Conservation (phyloP, 2,797 vertebrate genomes). For the Morelia viridis region DNA sequence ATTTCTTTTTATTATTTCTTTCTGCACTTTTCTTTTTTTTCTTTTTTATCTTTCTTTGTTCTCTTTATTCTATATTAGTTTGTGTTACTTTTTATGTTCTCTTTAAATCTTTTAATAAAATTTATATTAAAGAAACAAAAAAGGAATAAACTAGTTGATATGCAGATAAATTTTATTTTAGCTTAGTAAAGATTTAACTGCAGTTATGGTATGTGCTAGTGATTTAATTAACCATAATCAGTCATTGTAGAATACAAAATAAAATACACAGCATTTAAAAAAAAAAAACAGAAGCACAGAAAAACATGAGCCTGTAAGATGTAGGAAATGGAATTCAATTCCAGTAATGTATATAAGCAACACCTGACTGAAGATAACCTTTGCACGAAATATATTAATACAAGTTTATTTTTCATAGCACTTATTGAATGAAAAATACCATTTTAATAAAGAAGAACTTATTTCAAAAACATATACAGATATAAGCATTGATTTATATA, state of each 20-base stretch:
- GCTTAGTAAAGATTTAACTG: conserved; percentile 17
- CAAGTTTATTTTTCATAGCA: conserved; percentile 31
- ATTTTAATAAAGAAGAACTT: not conserved
- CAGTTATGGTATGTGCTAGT: conserved; percentile 24
- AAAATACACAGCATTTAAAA: conserved; percentile 20
- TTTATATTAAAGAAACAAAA: too few relatives aligned
- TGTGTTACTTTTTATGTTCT: too few relatives aligned
- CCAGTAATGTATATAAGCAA: conserved; percentile 7
- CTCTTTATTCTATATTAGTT: too few relatives aligned
- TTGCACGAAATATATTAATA: conserved; percentile 33
- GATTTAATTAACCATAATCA: conserved; percentile 37
- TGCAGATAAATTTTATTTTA: conserved; percentile 36
- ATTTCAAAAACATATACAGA: not conserved
- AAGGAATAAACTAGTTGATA: not conserved
- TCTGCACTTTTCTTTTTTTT: too few relatives aligned
- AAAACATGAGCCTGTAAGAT: conserved; percentile 27
- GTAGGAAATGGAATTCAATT: conserved; percentile 45
- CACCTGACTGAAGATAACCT: conserved; percentile 20
- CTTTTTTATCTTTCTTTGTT: too few relatives aligned
- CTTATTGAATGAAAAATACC: not conserved
- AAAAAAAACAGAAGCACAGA: conserved; percentile 39
- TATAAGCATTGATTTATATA: conserved; percentile 16
- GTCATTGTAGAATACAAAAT: conserved; percentile 33
- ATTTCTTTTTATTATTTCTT: too few relatives aligned
- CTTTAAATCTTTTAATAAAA: too few relatives aligned